A percentile compares a stretch with the other conserved stretches of the same genome.
Evolutionary conservation across 1,140 invertebrate species (phyloP).

Genomic region (Drosophila burlai): DNA sequence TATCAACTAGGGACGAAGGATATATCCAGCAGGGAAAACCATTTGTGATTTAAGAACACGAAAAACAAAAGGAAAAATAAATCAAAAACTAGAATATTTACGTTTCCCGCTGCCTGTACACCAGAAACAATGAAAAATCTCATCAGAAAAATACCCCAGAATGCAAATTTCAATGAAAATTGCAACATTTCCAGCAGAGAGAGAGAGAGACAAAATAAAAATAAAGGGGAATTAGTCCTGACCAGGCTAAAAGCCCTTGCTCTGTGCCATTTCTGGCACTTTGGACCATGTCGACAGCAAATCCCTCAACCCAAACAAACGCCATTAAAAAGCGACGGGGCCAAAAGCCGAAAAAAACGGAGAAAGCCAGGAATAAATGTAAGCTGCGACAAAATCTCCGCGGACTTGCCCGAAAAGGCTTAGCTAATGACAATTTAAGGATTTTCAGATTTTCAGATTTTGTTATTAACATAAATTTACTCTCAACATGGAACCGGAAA

Average conservation of each 20-base stretch:
- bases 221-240: slow-evolving; percentile 32
- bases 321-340: slow-evolving; percentile 39
- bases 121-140: not conserved
- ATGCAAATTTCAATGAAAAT: slow-evolving; percentile 32
- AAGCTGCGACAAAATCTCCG: slow-evolving; percentile 37
- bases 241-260: slow-evolving; percentile 33
- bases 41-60: not conserved
- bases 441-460: slow-evolving; percentile 81
- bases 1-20: not conserved
- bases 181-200: slow-evolving; percentile 17
- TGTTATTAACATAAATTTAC: slow-evolving; percentile 81
- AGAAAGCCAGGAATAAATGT: slow-evolving; percentile 5
- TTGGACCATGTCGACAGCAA: slow-evolving; percentile 34
- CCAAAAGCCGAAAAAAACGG: slow-evolving; percentile 13
- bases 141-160: not conserved
- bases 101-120: not conserved
- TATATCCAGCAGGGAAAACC: not conserved
- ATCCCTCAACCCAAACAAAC: slow-evolving; percentile 39
- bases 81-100: not conserved
- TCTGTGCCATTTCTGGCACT: slow-evolving; percentile 12
- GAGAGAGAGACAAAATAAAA: not conserved
- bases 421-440: slow-evolving; percentile 82
- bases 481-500: slow-evolving; percentile 12
- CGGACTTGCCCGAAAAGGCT: slow-evolving; percentile 64
- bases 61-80: not conserved